Evolutionary conservation across 2,113 vertebrate genomes (phyloP), one percentile per base, ranked within the genome.

Genomic region (Strigops habroptila): DNA sequence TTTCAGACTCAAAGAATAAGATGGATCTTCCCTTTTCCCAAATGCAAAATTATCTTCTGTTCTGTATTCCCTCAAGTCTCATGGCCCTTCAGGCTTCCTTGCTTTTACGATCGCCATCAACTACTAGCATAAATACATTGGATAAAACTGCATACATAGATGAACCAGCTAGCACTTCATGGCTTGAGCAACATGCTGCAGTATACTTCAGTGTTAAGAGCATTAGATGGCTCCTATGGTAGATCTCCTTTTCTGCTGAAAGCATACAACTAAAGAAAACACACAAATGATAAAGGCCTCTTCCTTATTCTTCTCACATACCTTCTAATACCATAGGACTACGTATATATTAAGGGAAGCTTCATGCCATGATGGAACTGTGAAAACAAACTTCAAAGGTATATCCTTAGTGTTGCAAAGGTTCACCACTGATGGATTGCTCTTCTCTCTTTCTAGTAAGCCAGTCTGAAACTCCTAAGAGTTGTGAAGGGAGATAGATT

Each of bases 231-330:
- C 5, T 90, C 12, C 16, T 43, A 6, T 28, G 9, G 1, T 33
- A 71, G 18, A 71, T 46, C 8, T 62, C 28, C 9, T 21, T 85
- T 73, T 63, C 74, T 81, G 46, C 33, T 81, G 46, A 81, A 77
- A 81, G 30, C 41, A 75, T 75, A 9, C 39, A 75, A 55, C 16
- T 67, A 18, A 89, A 65, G 43, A 59, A 82, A 64, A 14, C 18
- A 68, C n/a, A 39, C 31, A 55, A 53, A 57, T 62, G 0, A 0
- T 35, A 53, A 84, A 59, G 11, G 0, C 5, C 7, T 90, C 64
- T 84, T 90, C n/a, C 28, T 74, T 53, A 18, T 53, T 90, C 27
- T 80, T 73, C 14, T 64, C 21, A 69, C 6, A 4, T 12, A 41
- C 15, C 7, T 87, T 35, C 33, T 83, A 57, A 73, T 37, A 60